Evolutionary conservation across 2,797 vertebrate genomes (phyloP).

Genomic region (Peromyscus melanophrys): DNA sequence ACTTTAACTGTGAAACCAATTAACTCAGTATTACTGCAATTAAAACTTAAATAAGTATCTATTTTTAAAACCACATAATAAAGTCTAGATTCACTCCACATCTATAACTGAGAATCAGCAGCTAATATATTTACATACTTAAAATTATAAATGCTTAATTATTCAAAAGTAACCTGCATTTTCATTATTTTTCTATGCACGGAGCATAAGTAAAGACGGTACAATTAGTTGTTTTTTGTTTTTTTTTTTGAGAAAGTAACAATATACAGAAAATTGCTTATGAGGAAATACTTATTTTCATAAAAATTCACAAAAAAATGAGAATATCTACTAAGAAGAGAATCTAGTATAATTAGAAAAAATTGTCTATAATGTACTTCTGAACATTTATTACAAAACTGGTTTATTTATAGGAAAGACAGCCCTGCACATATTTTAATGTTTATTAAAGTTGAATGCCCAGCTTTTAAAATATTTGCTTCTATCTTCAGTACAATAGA

Average conservation of each 20-base stretch:
- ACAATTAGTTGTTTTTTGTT: neutral
- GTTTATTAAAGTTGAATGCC: neutral
- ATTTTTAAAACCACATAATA: constrained; percentile 3
- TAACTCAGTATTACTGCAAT: constrained; percentile 72
- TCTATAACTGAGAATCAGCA: neutral
- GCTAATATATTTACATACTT: constrained; percentile 33
- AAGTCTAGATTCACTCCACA: constrained; percentile 43
- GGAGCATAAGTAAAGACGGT: neutral
- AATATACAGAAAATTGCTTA: neutral
- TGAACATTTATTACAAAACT: constrained; percentile 53
- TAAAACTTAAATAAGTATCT: constrained; percentile 51
- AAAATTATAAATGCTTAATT: constrained; percentile 41
- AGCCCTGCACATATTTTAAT: neutral
- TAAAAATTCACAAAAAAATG: constrained; percentile 38
- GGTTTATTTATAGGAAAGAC: neutral
- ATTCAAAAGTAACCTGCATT: constrained; percentile 59
- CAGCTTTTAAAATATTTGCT: neutral
- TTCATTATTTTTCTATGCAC: neutral
- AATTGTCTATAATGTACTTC: constrained; percentile 6
- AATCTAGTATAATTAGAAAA: constrained; percentile 3
- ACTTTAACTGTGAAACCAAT: constrained; percentile 80
- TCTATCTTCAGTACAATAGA: neutral
- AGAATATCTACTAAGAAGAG: constrained; percentile 8
- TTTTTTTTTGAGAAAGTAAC: constrained; percentile 35
- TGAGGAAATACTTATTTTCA: constrained; percentile 47